These are phyloP conservation scores for Oryzias sinensis DNA, from an alignment of 2,797 vertebrate species.

Conservation along the genomic window DNA sequence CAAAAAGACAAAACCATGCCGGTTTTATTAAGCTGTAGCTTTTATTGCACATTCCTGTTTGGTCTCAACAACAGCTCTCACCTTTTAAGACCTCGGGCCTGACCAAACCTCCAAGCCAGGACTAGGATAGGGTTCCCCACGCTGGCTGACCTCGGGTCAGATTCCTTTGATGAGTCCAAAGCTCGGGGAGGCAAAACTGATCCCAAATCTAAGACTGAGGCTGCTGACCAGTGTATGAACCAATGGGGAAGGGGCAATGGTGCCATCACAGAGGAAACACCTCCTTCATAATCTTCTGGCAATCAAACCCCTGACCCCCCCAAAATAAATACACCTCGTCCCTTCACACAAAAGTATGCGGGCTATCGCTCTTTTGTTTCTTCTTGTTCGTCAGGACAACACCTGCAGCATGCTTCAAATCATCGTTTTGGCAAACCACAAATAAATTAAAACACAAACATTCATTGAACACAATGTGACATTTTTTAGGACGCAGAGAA, in stretches of 20 bases:
- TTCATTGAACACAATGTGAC: slow-evolving; percentile 79
- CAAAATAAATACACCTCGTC: slow-evolving; percentile 50
- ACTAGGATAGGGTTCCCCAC: slow-evolving; percentile 48
- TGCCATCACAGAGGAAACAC: slow-evolving; percentile 55
- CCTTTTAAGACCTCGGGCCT: slow-evolving; percentile 58
- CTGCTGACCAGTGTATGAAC: slow-evolving; percentile 45
- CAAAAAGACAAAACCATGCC: slow-evolving; percentile 58
- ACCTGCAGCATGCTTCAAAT: slow-evolving; percentile 79
- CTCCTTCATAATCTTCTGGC: slow-evolving; percentile 43
- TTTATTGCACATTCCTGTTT: slow-evolving; percentile 90
- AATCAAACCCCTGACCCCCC: slow-evolving; percentile 27
- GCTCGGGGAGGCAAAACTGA: slow-evolving; percentile 53
- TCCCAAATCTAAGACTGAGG: slow-evolving; percentile 55
- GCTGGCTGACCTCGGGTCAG: slow-evolving; percentile 59
- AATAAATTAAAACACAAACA: slow-evolving; percentile 83
- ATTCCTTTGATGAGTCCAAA: slow-evolving; percentile 53
- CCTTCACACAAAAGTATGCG: slow-evolving; percentile 65
- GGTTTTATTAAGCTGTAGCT: slow-evolving; percentile 81
- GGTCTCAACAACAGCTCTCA: slow-evolving; percentile 78
- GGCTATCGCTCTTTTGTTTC: slow-evolving; percentile 66
- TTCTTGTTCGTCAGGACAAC: slow-evolving; percentile 72
- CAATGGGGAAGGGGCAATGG: slow-evolving; percentile 55
- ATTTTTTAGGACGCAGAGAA: slow-evolving; percentile 71
- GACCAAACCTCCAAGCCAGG: slow-evolving; percentile 61
- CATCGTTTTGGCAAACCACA: slow-evolving; percentile 84